Conservation (phyloP, 1,140 invertebrate genomes). For the Zaprionus kolodkinae region DNA sequence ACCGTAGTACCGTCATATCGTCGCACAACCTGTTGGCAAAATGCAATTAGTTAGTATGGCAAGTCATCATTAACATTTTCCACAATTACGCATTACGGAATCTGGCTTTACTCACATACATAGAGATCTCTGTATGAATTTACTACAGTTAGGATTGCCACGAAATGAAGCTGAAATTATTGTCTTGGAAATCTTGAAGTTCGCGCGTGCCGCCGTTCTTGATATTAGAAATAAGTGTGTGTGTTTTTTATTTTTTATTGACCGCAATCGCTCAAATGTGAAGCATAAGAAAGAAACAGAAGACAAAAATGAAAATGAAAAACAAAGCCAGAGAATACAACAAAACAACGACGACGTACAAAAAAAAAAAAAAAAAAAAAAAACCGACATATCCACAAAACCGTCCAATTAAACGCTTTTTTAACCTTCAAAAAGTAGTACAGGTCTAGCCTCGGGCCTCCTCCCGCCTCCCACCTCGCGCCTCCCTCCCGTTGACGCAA, state of each 20-base stretch:
- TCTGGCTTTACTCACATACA: constrained; percentile 39
- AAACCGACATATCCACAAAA: constrained; percentile 42
- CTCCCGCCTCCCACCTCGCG: not conserved
- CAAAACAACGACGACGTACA: constrained; percentile 7
- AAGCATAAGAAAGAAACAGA: constrained; percentile 67
- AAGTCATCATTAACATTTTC: constrained; percentile 72
- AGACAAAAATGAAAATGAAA: constrained; percentile 33
- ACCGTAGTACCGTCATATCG: not conserved
- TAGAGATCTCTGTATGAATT: constrained; percentile 17
- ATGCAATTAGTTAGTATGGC: constrained; percentile 55
- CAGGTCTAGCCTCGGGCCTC: constrained; percentile 49
- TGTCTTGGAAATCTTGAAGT: not conserved
- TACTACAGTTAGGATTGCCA: not conserved
- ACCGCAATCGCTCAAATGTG: constrained; percentile 83
- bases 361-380: not conserved
- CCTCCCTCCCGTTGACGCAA: constrained; percentile 6
- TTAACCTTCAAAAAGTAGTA: constrained; percentile 62
- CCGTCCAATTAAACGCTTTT: constrained; percentile 50
- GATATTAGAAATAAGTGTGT: constrained; percentile 15
- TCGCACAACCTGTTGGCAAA: constrained; percentile 54
- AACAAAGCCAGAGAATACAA: constrained; percentile 15
- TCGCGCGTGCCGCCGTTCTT: constrained; percentile 10
- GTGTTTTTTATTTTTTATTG: constrained; percentile 75
- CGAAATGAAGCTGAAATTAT: not conserved
- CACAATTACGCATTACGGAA: constrained; percentile 70